Conservation (phyloP, 2,888 invertebrate species). For the Scaptomyza polygonia region DNA sequence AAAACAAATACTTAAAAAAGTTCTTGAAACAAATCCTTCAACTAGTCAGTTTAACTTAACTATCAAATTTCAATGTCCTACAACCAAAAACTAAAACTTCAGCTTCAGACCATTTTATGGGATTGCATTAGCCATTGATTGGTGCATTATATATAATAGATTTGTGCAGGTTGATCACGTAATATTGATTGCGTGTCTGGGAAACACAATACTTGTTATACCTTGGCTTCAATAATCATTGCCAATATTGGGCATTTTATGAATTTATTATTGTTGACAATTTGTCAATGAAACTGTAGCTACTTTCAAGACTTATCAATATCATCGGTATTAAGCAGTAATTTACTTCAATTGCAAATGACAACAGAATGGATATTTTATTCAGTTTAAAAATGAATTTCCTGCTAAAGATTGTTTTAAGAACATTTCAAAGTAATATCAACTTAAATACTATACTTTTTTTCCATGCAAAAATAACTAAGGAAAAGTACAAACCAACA, state of each 20-base stretch:
- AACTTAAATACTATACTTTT: no score
- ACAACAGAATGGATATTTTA: no score
- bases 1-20: conserved; percentile 18
- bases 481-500: no score
- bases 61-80: conserved; percentile 38
- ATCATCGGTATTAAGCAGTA: conserved; percentile 14
- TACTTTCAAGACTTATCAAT: conserved; percentile 33
- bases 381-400: no score
- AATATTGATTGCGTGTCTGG: conserved; percentile 20
- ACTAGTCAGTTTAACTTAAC: conserved; percentile 41
- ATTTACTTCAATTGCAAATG: neutral
- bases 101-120: no score
- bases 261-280: conserved; percentile 62
- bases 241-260: conserved; percentile 74
- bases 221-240: conserved; percentile 73
- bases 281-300: conserved; percentile 50
- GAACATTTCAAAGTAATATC: no score
- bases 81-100: no score
- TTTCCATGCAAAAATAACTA: no score
- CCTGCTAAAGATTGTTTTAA: no score
- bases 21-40: conserved; percentile 30
- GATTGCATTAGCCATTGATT: conserved; percentile 20
- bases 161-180: conserved; percentile 50
- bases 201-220: conserved; percentile 18
- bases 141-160: conserved; percentile 4